Evolutionary conservation across 2,888 invertebrate species (phyloP).

Genomic region (Dolomedes plantarius): DNA sequence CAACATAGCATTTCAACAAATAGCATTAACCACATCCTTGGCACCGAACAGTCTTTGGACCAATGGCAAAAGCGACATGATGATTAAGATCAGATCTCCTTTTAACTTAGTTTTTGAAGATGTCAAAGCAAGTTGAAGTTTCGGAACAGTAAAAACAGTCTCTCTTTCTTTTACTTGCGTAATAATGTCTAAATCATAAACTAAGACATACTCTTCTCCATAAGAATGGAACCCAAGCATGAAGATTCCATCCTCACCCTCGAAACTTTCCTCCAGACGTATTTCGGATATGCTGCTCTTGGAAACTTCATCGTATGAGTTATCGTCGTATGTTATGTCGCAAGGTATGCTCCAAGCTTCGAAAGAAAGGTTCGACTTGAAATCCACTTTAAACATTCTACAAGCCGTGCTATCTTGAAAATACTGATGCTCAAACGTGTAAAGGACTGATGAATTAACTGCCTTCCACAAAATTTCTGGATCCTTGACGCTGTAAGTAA

Average conservation of each 20-base stretch:
- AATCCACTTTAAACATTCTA: neutral
- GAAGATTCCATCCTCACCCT: neutral
- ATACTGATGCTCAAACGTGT: neutral
- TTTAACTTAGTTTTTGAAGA: neutral
- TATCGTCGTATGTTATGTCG: neutral
- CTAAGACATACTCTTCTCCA: neutral
- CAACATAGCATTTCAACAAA: too few species aligned
- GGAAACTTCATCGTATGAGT: neutral
- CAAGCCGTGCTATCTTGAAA: neutral
- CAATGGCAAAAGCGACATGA: too few species aligned
- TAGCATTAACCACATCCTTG: too few species aligned
- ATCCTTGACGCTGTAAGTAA: neutral
- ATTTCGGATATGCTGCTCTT: neutral
- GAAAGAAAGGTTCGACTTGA: neutral
- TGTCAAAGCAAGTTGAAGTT: neutral
- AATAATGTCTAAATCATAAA: neutral
- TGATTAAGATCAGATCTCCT: too few species aligned
- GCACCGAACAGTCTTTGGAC: too few species aligned
- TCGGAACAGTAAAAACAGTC: neutral
- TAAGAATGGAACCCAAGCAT: neutral
- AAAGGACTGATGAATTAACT: neutral
- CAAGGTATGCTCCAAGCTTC: neutral
- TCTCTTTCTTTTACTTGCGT: neutral
- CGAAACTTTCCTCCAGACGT: neutral
- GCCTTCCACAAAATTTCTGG: neutral